phyloP scores from a whole-genome alignment of 2,113 vertebrate genomes.

The Leptosomus discolor region DNA sequence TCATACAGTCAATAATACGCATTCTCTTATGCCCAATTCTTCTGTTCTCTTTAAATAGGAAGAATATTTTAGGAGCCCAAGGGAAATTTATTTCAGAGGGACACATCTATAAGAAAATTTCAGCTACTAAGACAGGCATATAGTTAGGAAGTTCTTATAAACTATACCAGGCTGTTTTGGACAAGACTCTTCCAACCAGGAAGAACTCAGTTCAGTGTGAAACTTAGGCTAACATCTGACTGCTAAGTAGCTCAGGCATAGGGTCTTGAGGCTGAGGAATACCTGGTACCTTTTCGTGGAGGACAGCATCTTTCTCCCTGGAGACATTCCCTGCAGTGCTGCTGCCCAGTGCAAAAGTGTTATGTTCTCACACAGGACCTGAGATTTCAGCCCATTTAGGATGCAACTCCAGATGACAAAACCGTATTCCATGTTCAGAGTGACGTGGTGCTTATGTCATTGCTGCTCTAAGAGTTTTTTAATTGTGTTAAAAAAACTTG shows the following conservation, averaged over 20 bases:
- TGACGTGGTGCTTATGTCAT: background rate
- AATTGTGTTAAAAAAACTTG: background rate
- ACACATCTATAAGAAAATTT: background rate
- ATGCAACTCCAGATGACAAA: background rate
- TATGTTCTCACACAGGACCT: background rate
- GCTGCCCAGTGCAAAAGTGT: background rate
- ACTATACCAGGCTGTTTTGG: background rate
- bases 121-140: background rate
- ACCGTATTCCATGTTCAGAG: background rate
- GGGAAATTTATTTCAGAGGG: background rate
- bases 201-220: background rate
- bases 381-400: background rate
- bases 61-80: background rate
- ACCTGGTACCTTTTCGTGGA: background rate
- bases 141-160: background rate
- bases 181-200: background rate
- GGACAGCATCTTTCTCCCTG: background rate
- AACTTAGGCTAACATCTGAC: background rate
- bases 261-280: background rate
- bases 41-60: background rate
- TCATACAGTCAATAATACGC: background rate
- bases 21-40: background rate
- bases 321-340: background rate
- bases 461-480: background rate
- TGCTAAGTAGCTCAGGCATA: background rate